Conservation (phyloP, 2,888 invertebrate species). For the Metacarcinus magister region DNA sequence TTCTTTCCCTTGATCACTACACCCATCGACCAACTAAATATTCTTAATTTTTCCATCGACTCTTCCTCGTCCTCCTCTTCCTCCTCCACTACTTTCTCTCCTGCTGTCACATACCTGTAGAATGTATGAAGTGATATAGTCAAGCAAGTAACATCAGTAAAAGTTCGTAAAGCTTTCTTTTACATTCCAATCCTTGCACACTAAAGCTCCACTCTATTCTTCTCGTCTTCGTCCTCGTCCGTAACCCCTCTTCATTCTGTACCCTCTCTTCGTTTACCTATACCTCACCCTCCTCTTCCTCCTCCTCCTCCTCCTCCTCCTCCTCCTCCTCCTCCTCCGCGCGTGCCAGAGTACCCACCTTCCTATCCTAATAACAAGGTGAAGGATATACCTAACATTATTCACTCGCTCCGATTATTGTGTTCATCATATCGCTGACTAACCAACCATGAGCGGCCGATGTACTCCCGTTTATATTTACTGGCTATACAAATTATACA, state of each 20-base stretch:
- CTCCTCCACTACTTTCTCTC: neutral
- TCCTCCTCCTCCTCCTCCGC: neutral
- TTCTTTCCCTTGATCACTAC: neutral
- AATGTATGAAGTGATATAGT: no score
- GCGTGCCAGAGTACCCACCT: neutral
- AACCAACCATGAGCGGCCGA: neutral
- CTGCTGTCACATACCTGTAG: no score
- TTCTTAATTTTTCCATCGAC: neutral
- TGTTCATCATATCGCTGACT: neutral
- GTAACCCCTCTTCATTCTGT: no score
- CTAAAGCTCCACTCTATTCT: no score
- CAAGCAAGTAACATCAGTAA: no score
- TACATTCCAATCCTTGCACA: no score
- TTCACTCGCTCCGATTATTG: neutral
- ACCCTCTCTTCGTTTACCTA: neutral
- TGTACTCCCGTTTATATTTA: neutral
- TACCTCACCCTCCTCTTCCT: neutral
- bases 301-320: constrained; percentile 28
- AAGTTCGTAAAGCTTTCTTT: no score
- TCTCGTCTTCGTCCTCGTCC: no score
- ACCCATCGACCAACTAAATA: neutral
- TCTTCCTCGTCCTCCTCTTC: neutral
- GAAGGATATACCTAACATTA: constrained; percentile 9
- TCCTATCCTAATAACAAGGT: constrained; percentile 32
- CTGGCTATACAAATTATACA: neutral